Evolutionary conservation across 2,888 invertebrate genomes (phyloP).

Genomic region (Phalera bucephala): DNA sequence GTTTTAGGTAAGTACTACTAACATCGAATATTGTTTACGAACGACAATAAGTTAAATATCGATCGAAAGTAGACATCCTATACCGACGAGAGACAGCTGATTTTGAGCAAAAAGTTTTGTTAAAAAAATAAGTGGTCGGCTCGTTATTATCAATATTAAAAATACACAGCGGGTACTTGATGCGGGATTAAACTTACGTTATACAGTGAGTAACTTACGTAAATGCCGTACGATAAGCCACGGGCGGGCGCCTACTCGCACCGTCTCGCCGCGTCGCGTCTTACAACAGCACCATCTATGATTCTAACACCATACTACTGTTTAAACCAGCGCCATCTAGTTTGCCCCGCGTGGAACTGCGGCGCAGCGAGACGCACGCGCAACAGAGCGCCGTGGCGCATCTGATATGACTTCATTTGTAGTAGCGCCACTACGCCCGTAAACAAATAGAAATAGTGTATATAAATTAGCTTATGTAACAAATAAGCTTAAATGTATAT

Average conservation of each 20-base stretch:
- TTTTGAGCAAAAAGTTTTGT: constrained; percentile 79
- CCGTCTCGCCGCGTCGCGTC: constrained; percentile 39
- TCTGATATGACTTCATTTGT: constrained; percentile 80
- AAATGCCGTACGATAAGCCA: constrained; percentile 73
- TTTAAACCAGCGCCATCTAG: constrained; percentile 29
- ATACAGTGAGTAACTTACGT: constrained; percentile 77
- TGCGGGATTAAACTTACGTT: constrained; percentile 76
- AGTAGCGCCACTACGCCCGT: constrained; percentile 76
- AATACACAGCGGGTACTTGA: constrained; percentile 74
- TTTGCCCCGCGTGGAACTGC: constrained; percentile 6
- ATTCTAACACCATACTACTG: constrained; percentile 6
- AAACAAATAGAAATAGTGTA: constrained; percentile 78
- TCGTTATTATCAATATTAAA: constrained; percentile 64
- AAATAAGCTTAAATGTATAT: constrained; percentile 83
- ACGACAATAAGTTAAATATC: constrained; percentile 49
- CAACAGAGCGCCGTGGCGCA: constrained; percentile 60
- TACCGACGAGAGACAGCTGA: constrained; percentile 62
- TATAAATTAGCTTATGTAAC: constrained; percentile 82
- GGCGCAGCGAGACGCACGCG: constrained; percentile 46
- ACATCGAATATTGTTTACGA: constrained; percentile 65
- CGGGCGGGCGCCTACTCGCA: constrained; percentile 63
- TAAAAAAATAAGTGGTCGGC: constrained; percentile 76
- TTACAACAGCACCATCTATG: constrained; percentile 33
- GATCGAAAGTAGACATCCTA: constrained; percentile 50
- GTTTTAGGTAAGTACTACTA: constrained; percentile 52